phyloP scores from a whole-genome alignment of 2,797 vertebrate genomes.

The Dendrocincla tyrannina region DNA sequence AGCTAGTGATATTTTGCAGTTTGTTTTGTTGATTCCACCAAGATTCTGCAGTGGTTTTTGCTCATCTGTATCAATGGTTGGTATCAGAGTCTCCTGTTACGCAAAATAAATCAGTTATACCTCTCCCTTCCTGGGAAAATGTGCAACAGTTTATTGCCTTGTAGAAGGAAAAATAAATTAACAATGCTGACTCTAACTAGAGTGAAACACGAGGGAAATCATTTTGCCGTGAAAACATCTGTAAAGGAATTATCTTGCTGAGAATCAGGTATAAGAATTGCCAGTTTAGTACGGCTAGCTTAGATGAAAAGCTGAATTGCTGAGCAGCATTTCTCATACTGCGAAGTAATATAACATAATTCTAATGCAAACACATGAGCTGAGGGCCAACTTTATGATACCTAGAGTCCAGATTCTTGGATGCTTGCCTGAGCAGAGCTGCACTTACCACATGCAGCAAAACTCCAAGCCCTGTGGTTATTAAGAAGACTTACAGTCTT shows the following conservation, averaged over 20 bases:
- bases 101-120: slow-evolving; percentile 30
- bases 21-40: not conserved
- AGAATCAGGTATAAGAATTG: slow-evolving; percentile 26
- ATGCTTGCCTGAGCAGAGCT: not conserved
- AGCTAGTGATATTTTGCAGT: not conserved
- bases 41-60: not conserved
- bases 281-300: not conserved
- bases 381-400: not conserved
- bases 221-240: slow-evolving; percentile 26
- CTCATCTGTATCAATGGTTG: not conserved
- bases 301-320: slow-evolving; percentile 29
- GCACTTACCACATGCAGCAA: not conserved
- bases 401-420: not conserved
- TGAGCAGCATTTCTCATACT: not conserved
- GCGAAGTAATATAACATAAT: not conserved
- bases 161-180: slow-evolving; percentile 55
- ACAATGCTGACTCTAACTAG: slow-evolving; percentile 23
- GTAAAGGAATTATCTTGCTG: slow-evolving; percentile 45
- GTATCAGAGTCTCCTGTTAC: not conserved
- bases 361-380: not conserved
- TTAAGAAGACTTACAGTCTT: not conserved
- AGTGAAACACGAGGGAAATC: slow-evolving; percentile 51
- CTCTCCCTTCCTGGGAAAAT: slow-evolving; percentile 17
- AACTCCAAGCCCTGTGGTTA: not conserved
- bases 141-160: slow-evolving; percentile 34